Percentiles rank a stretch among this genome's conserved stretches.
Evolutionary conservation across 1,140 invertebrate genomes (phyloP).

Genomic region (Portunus trituberculatus): DNA sequence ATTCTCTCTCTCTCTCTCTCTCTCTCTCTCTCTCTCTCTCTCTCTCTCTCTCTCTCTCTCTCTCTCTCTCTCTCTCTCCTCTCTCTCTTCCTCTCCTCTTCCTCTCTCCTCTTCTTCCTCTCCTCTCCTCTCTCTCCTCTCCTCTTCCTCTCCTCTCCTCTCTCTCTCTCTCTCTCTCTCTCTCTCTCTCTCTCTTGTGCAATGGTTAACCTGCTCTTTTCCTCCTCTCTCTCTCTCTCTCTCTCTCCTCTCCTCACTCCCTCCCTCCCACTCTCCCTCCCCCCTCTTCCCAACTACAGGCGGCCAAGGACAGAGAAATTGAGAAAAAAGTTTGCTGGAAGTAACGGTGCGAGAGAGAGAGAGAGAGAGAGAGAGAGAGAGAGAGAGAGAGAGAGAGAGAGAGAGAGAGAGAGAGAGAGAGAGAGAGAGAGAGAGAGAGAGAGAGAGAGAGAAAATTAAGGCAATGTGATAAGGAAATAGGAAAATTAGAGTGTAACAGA

Average conservation of each 20-base stretch:
- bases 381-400: not conserved
- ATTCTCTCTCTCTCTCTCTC: not conserved
- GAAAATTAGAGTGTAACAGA: not conserved
- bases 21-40: not conserved
- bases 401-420: not conserved
- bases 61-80: not conserved
- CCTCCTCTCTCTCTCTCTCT: not conserved
- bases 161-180: no score
- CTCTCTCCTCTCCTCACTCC: not conserved
- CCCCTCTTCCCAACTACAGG: not conserved
- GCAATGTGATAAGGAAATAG: not conserved
- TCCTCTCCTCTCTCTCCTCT: not conserved
- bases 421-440: not conserved
- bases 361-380: not conserved
- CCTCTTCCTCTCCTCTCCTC: no score
- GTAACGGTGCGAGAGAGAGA: constrained; percentile 24
- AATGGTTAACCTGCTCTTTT: constrained; percentile 3
- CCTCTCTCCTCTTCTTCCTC: not conserved
- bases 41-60: not conserved
- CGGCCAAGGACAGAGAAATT: constrained; percentile 20
- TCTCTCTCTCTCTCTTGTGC: not conserved
- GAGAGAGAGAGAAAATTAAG: not conserved
- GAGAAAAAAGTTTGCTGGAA: constrained; percentile 10
- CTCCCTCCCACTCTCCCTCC: not conserved
- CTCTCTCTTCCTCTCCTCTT: not conserved